A percentile compares a stretch with the other conserved stretches of the same genome.
Conservation (phyloP, 1,140 invertebrate species). For the Drosophila bocki region DNA sequence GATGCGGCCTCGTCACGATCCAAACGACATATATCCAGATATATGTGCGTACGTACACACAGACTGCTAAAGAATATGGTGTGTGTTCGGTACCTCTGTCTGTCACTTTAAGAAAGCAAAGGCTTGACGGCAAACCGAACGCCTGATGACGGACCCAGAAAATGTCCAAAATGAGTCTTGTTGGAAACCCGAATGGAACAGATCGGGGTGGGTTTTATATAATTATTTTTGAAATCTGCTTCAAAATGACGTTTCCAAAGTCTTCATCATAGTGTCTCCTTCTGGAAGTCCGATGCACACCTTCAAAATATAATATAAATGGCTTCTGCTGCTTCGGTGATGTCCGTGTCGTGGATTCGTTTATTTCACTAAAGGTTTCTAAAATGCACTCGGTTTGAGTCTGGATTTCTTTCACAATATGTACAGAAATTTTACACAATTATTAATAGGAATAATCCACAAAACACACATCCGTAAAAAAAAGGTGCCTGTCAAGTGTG, state of each 20-base stretch:
- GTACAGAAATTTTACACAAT: conserved; percentile 48
- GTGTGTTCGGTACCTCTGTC: conserved; percentile 62
- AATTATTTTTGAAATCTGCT: neutral
- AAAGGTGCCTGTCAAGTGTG: conserved; percentile 41
- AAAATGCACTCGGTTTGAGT: conserved; percentile 3
- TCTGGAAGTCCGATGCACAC: neutral
- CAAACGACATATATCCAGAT: conserved; percentile 72
- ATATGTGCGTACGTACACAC: conserved; percentile 46
- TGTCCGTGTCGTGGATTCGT: neutral
- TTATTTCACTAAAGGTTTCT: neutral
- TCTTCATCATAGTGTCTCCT: conserved; percentile 8
- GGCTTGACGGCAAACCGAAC: conserved; percentile 68
- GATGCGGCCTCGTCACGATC: conserved; percentile 63
- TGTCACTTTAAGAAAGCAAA: conserved; percentile 66
- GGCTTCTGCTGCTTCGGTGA: neutral
- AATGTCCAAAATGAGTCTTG: neutral
- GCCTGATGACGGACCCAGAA: conserved; percentile 26
- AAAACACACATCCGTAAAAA: conserved; percentile 11
- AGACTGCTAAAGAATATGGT: conserved; percentile 63
- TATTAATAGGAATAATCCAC: conserved; percentile 26
- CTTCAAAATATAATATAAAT: neutral
- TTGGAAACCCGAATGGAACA: neutral
- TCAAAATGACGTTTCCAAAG: conserved; percentile 1
- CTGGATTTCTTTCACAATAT: conserved; percentile 27
- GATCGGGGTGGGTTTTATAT: neutral